Conservation (phyloP, 2,113 vertebrate genomes). For the Microtus montanus region DNA sequence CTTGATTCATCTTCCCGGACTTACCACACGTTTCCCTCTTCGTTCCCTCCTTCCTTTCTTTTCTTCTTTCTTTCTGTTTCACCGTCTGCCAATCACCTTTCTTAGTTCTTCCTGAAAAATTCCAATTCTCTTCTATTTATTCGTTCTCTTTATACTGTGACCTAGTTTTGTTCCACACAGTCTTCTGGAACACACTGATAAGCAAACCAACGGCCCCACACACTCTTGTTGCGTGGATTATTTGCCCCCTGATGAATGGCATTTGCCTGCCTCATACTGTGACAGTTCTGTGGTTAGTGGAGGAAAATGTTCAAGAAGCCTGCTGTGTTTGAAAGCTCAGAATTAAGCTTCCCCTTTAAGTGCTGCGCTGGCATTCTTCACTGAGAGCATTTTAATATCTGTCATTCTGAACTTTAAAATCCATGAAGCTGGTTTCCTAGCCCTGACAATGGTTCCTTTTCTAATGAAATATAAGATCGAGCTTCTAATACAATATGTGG, state of each 20-base stretch:
- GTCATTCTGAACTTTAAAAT: constrained; percentile 3
- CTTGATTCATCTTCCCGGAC: not conserved
- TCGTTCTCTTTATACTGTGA: not conserved
- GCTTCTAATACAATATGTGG: not conserved
- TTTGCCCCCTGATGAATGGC: not conserved
- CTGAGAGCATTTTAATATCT: not conserved
- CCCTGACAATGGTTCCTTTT: constrained; percentile 34
- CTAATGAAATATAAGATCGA: constrained; percentile 20
- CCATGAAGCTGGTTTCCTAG: not conserved
- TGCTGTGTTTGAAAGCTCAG: not conserved
- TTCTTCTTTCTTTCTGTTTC: not conserved
- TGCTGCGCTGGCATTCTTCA: not conserved
- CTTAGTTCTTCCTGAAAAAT: not conserved
- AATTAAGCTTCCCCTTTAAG: not conserved
- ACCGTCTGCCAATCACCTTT: not conserved
- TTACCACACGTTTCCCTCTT: not conserved
- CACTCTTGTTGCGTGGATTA: not conserved
- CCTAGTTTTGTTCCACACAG: not conserved
- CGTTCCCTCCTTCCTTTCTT: not conserved
- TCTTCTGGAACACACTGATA: not conserved
- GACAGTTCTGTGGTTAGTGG: not conserved
- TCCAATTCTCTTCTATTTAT: not conserved
- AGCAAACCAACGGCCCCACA: not conserved
- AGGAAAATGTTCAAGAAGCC: not conserved
- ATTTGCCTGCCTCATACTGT: not conserved